Evolutionary conservation across 2,888 invertebrate species (phyloP).

Genomic region (Cosmopolites sordidus): DNA sequence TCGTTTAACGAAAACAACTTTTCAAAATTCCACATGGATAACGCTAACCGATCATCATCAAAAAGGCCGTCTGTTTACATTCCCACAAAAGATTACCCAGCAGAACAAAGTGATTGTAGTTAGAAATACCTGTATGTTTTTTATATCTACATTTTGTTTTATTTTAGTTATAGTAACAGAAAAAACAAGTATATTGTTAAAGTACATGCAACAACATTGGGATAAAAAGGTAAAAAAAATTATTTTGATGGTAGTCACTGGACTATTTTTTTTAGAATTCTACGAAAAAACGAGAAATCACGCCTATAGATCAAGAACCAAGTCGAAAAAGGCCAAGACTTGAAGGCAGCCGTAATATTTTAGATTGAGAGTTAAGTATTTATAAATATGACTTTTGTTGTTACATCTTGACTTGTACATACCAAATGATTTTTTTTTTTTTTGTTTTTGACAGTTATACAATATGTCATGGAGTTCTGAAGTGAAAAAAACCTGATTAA

Average conservation of each 20-base stretch:
- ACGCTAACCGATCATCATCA: constrained; percentile 73
- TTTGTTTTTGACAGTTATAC: not conserved
- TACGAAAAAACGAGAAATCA: constrained; percentile 44
- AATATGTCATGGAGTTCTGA: constrained; percentile 1
- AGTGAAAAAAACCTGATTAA: not conserved
- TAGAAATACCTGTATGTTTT: not conserved
- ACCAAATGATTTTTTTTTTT: not conserved
- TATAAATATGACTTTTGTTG: constrained; percentile 1
- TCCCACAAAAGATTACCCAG: constrained; percentile 87
- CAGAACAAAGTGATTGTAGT: constrained; percentile 86
- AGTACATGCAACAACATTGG: constrained; percentile 94
- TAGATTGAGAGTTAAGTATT: constrained; percentile 20
- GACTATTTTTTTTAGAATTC: constrained; percentile 32
- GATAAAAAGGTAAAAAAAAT: constrained; percentile 71
- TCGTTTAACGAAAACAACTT: constrained; percentile 89
- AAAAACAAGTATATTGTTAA: constrained; percentile 87
- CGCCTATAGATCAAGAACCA: constrained; percentile 42
- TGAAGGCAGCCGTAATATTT: constrained; percentile 31
- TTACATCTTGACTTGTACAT: constrained; percentile 6
- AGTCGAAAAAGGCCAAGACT: constrained; percentile 43
- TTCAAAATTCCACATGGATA: constrained; percentile 83
- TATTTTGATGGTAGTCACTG: not conserved
- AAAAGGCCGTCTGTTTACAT: constrained; percentile 89
- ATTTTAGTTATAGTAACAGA: constrained; percentile 89
- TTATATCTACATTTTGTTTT: constrained; percentile 8